phyloP scores from a whole-genome alignment of 2,113 vertebrate species.

The Laterallus jamaicensis region DNA sequence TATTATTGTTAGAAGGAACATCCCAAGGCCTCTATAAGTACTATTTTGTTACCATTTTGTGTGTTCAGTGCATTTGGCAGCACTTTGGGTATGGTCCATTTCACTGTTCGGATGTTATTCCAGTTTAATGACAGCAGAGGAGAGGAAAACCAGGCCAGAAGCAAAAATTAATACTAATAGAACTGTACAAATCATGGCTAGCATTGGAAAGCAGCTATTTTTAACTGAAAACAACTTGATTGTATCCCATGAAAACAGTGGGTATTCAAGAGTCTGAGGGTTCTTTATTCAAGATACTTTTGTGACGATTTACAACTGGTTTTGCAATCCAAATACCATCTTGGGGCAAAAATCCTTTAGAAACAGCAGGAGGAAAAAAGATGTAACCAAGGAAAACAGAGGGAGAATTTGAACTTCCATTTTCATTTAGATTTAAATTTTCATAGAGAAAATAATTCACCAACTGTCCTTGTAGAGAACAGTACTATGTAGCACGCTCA shows the following conservation, averaged over 20 bases:
- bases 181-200: background rate
- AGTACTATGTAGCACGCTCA: constrained; percentile 13
- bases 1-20: background rate
- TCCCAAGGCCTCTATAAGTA: background rate
- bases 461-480: background rate
- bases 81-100: background rate
- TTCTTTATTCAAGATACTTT: background rate
- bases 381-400: background rate
- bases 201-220: background rate
- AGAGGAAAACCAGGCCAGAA: background rate
- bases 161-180: background rate
- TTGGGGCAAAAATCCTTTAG: background rate
- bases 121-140: background rate
- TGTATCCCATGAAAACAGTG: background rate
- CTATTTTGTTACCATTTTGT: background rate
- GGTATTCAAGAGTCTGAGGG: background rate
- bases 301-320: background rate
- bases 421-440: background rate
- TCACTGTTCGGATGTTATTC: background rate
- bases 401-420: background rate
- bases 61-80: background rate
- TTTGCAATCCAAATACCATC: background rate
- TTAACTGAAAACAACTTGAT: background rate
- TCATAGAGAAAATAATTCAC: background rate
- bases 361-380: background rate